Evolutionary conservation across 2,113 vertebrate species (phyloP), one percentile per base, ranked within the genome.

Genomic region (Rhynchomys soricoides): DNA sequence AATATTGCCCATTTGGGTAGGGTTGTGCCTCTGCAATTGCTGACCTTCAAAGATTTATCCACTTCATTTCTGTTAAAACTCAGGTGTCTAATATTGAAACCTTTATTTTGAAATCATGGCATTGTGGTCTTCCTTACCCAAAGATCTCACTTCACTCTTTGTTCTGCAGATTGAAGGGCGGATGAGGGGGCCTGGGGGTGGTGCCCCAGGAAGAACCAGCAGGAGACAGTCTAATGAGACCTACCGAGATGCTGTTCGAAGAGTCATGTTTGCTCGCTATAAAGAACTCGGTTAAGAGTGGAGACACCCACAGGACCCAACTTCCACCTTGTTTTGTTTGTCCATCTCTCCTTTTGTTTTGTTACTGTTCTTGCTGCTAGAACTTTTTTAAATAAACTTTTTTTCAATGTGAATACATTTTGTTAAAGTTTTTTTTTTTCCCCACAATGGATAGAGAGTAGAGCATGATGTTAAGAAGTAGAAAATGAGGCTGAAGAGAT

Each of bases 181-280:
- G 95, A 99, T 99, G 98, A 99, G 98, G 92, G 99, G 99, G 37
- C 97, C 98, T 13, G 98, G 97, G 4, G 98, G 98, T 88, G 99
- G 99, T 96, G 96, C 98, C 95, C 98, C 98, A 1, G 98, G 99
- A 97, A 99, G 98, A 97, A 98, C 98, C 86, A 98, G 91, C 97
- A 98, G 98, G 98, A 98, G 98, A 97, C 98, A 98, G 97, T 98
- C 98, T 90, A 99, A 99, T 0, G 99, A 99, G 96, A 99, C 99
- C 7, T 99, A 99, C 98, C 99, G 99, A 6, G 99, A 99, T 0
- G 99, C 99, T 0, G 99, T 99, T 74, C 98, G 99, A 85, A 99
- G 99, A 96, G 99, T 99, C 96, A 99, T 99, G 99, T 99, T 99
- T 97, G 99, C 99, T 93, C 99, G 99, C 89, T 99, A 99, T 71